Conservation (phyloP, 2,797 vertebrate species). For the Platyrinchus mystaceus region DNA sequence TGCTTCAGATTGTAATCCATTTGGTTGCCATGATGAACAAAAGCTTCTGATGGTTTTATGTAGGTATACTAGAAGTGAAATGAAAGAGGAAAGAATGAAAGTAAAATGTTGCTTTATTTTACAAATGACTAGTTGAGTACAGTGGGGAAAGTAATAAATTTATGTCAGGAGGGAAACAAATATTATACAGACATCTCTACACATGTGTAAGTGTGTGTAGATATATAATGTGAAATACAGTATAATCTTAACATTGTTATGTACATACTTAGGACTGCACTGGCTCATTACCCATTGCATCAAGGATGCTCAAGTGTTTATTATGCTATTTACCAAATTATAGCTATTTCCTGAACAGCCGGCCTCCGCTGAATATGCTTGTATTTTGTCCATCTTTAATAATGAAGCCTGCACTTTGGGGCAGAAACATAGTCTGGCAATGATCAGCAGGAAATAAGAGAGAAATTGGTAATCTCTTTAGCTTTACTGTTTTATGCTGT, state of each 20-base stretch:
- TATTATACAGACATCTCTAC: not conserved
- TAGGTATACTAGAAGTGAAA: conserved; percentile 21
- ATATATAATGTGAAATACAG: conserved; percentile 36
- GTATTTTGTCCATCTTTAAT: conserved; percentile 70
- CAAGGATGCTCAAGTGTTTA: conserved; percentile 76
- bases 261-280: conserved; percentile 46
- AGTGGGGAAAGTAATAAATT: conserved; percentile 12
- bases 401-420: conserved; percentile 65
- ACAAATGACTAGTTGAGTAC: not conserved
- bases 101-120: conserved; percentile 17
- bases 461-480: conserved; percentile 69
- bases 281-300: conserved; percentile 76
- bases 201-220: not conserved
- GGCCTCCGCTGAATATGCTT: conserved; percentile 52
- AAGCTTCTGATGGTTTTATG: conserved; percentile 13
- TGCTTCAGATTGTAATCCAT: conserved; percentile 8
- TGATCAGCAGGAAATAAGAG: conserved; percentile 69
- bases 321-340: conserved; percentile 77
- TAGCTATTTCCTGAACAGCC: conserved; percentile 76
- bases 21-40: conserved; percentile 13
- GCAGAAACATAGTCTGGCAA: conserved; percentile 67
- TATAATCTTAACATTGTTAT: conserved; percentile 68
- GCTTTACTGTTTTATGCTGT: conserved; percentile 47
- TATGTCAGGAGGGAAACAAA: conserved; percentile 15
- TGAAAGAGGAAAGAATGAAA: not conserved